Evolutionary conservation across 2,113 vertebrate genomes (phyloP).

Genomic region (Tursiops truncatus): DNA sequence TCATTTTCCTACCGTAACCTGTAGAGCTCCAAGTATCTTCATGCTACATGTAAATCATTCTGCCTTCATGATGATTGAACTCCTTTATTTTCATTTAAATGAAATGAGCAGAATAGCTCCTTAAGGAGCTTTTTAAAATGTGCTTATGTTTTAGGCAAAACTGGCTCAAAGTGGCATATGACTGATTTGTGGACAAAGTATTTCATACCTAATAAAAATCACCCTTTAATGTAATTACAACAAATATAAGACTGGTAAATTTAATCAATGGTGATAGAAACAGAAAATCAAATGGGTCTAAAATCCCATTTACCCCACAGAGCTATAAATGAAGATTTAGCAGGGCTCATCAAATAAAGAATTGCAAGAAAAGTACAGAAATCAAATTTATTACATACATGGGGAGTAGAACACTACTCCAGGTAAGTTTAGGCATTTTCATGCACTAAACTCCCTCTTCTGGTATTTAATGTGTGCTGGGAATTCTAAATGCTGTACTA

Average conservation of each 20-base stretch:
- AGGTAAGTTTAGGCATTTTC: neutral
- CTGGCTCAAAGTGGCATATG: neutral
- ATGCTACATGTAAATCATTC: neutral
- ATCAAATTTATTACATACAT: neutral
- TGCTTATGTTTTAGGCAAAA: neutral
- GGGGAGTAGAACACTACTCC: neutral
- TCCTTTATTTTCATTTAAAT: neutral
- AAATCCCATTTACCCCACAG: neutral
- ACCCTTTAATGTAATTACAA: neutral
- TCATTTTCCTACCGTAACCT: neutral
- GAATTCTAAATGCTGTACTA: neutral
- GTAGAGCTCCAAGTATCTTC: neutral
- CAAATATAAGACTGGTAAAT: neutral
- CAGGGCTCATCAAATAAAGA: neutral
- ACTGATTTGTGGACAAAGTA: neutral
- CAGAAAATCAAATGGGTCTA: neutral
- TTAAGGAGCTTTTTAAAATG: neutral
- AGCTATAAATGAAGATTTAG: neutral
- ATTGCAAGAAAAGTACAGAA: neutral
- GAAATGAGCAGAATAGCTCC: neutral
- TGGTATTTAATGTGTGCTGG: neutral
- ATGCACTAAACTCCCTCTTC: neutral
- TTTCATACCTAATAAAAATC: constrained; percentile 16
- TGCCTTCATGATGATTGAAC: neutral
- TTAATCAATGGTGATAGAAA: neutral